Evolutionary conservation across 2,797 vertebrate species (phyloP), one percentile per base, ranked within the genome.

Genomic region (Botia kubotai): DNA sequence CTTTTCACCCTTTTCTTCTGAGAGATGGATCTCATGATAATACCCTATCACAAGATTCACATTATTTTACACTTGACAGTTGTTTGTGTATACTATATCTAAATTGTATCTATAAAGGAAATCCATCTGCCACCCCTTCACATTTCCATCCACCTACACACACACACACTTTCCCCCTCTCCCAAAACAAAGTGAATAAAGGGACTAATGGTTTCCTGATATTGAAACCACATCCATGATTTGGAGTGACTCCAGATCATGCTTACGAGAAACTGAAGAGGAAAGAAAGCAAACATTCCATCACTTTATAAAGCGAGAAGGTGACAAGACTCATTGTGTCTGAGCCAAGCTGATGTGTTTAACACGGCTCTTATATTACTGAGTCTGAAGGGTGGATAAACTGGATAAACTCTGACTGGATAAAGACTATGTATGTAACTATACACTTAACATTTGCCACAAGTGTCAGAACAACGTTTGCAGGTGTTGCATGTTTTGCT

Each of bases 191-290:
- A 46, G 53, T 58, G 58, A 52, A 48, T 13, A 50, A 26, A 52
- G 36, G 52, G 72, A 73, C 70, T 87, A 39, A 87, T 83, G 86
- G 71, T 33, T 74, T 83, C 82, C 81, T 85, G 77, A 83, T 82
- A 85, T 46, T 83, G 55, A 89, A 83, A 85, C 78, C 77, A 86
- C 75, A 86, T 82, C 77, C 60, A 75, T 46, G 1, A 82, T 80
- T 68, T 87, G 75, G 81, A 83, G 72, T 62, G 57, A 66, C 82
- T 84, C 82, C 83, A 62, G 60, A 62, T 62, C 26, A 71, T 23
- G 43, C 77, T 26, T 46, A 29, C 23, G 65, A 71, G 73, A 73
- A 73, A 67, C 33, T 68, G 19, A 39, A 82, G 43, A 81, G 19
- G 17, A 14, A 43, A 26, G 58, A 75, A 16, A 16, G 23, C 83